Conservation (phyloP, 2,888 invertebrate species). For the Lithophane semibrunnea region DNA sequence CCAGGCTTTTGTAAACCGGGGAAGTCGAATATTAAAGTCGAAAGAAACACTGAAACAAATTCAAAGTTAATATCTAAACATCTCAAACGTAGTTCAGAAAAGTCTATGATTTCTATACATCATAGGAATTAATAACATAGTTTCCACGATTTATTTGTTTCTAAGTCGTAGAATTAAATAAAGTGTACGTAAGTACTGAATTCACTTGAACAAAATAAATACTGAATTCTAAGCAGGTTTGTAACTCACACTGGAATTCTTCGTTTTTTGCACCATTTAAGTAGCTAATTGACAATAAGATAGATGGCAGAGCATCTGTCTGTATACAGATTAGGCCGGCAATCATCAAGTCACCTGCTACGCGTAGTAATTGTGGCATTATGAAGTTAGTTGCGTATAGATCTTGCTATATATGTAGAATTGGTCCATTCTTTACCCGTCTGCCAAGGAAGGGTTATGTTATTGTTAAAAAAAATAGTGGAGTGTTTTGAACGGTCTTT, state of each 20-base stretch:
- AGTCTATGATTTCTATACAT: neutral
- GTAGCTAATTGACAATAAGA: constrained; percentile 37
- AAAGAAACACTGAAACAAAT: neutral
- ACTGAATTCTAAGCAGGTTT: constrained; percentile 4
- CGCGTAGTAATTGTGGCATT: constrained; percentile 35
- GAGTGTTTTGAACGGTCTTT: neutral
- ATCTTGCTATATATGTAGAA: neutral
- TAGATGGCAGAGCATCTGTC: constrained; percentile 6
- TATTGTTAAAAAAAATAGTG: neutral
- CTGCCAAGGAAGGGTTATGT: too few species aligned
- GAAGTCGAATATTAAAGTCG: too few species aligned
- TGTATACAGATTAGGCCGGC: constrained; percentile 34
- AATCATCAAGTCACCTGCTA: constrained; percentile 10
- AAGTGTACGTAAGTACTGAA: neutral
- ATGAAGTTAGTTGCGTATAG: neutral
- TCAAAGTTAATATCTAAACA: neutral
- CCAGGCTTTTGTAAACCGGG: neutral
- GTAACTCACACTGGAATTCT: constrained; percentile 8
- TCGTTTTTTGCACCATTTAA: constrained; percentile 32
- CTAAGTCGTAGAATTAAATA: too few species aligned
- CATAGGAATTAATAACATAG: neutral
- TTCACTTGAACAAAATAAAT: neutral
- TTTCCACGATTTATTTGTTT: neutral
- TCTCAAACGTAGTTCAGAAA: too few species aligned
- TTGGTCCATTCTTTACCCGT: too few species aligned